Evolutionary conservation across 2,797 vertebrate species (phyloP).

Genomic region (Coendou prehensilis): DNA sequence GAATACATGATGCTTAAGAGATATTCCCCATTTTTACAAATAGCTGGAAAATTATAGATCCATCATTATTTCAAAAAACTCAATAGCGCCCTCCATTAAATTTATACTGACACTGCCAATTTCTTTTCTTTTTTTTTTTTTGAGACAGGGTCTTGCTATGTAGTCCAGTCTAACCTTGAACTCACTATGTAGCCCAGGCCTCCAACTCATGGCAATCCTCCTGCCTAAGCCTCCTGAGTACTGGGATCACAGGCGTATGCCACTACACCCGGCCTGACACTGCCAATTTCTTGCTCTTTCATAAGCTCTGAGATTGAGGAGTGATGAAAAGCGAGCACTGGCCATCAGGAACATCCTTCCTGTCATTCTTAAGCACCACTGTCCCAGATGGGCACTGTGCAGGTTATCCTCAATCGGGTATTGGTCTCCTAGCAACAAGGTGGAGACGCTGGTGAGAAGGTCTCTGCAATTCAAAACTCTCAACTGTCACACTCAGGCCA

Average conservation of each 20-base stretch:
- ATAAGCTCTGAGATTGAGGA: neutral
- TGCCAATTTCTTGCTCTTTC: constrained; percentile 18
- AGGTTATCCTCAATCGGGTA: neutral
- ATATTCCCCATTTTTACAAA: constrained; percentile 54
- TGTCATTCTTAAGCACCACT: neutral
- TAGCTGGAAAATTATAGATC: constrained; percentile 5
- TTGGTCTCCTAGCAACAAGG: constrained; percentile 15
- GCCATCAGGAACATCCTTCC: neutral
- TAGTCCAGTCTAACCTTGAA: neutral
- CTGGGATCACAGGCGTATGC: neutral
- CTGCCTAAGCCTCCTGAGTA: neutral
- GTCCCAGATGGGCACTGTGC: neutral
- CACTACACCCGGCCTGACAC: neutral
- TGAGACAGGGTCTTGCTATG: neutral
- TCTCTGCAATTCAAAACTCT: neutral
- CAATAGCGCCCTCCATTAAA: constrained; percentile 1
- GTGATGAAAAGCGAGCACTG: neutral
- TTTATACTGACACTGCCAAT: neutral
- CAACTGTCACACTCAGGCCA: neutral
- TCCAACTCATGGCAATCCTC: neutral
- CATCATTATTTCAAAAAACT: constrained; percentile 26
- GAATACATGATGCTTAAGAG: constrained; percentile 39
- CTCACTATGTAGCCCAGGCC: neutral
- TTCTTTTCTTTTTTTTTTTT: neutral
- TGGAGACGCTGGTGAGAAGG: neutral